Base-by-base conservation (phyloP, 1,140 invertebrate genomes). In the Drosophila jambulina region DNA sequence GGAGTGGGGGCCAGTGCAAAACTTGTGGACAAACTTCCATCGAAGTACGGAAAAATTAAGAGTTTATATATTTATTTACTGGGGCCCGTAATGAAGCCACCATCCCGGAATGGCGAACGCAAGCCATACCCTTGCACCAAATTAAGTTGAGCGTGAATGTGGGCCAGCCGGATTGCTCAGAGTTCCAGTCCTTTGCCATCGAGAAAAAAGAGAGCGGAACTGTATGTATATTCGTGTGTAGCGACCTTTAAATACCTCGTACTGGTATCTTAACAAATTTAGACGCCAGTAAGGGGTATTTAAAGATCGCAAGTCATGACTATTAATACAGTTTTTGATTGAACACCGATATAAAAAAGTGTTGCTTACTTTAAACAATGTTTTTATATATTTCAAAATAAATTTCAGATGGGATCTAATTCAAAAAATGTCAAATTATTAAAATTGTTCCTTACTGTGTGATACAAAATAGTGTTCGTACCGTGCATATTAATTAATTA, bases 1-100 rank as follows among this genome's bases (percentile, higher is more conserved):
- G 49, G 13, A 5, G 51, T 23, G 6, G 29, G 19, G 29, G 27
- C 17, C 32, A 36, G 7, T 21, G 19, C 32, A 53, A 34, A 68
- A 75, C 72, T 77, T 38, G 29, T 46, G 53, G 59, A 46, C 57
- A 61, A 78, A 74, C 27, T 59, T 49, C 25, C 81, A 72, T 76
- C 64, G 61, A 75, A 64, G 65, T 57, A 62, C 42, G 48, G 72
- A 61, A 75, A 88, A 90, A 90, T 88, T 78, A 84, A 84, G 84
- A 90, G 74, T 81, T 57, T 83, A 78, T 78, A 88, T 84, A 88
- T 84, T 87, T 88, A 83, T 75, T 84, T 90, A 81, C 74, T 78
- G 79, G 48, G 67, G 40, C 13, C 34, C 48, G 40, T 75, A 68
- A 83, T 75, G 59, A 83, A 75, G 70, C 65, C 23, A 70, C 48